Conservation (phyloP, 1,140 invertebrate genomes). For the Aphaenogaster ashmeadi region DNA sequence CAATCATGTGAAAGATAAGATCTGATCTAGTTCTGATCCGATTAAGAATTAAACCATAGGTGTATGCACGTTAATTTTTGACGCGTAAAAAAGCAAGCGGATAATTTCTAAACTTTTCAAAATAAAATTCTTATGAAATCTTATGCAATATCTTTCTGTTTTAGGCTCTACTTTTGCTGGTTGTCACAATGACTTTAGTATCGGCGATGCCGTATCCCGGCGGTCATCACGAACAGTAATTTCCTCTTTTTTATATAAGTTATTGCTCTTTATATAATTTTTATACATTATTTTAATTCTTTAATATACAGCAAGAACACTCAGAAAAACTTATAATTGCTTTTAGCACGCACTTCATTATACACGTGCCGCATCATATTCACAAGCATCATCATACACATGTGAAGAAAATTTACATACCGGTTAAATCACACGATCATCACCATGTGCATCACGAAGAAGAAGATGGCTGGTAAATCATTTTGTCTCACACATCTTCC, state of each 20-base stretch:
- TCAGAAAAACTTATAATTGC: neutral
- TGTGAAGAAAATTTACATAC: constrained; percentile 79
- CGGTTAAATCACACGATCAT: constrained; percentile 69
- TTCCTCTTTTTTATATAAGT: constrained; percentile 28
- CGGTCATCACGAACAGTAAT: constrained; percentile 75
- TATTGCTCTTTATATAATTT: neutral
- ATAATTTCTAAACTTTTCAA: neutral
- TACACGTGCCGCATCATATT: constrained; percentile 77
- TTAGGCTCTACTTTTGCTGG: constrained; percentile 67
- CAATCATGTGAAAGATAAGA: neutral
- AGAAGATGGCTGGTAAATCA: constrained; percentile 73
- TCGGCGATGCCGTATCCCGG: constrained; percentile 69
- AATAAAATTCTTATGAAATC: neutral
- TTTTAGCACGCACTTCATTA: constrained; percentile 78
- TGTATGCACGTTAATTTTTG: neutral
- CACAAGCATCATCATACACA: constrained; percentile 77
- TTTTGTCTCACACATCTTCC: neutral
- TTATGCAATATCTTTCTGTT: constrained; percentile 39
- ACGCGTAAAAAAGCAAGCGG: neutral
- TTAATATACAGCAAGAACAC: neutral
- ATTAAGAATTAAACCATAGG: neutral
- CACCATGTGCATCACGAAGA: constrained; percentile 66
- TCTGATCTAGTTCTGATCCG: neutral
- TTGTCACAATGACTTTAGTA: constrained; percentile 60
- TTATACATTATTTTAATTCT: neutral